Evolutionary conservation across 2,113 vertebrate genomes (phyloP).

Genomic region (Nycticryphes semicollaris): DNA sequence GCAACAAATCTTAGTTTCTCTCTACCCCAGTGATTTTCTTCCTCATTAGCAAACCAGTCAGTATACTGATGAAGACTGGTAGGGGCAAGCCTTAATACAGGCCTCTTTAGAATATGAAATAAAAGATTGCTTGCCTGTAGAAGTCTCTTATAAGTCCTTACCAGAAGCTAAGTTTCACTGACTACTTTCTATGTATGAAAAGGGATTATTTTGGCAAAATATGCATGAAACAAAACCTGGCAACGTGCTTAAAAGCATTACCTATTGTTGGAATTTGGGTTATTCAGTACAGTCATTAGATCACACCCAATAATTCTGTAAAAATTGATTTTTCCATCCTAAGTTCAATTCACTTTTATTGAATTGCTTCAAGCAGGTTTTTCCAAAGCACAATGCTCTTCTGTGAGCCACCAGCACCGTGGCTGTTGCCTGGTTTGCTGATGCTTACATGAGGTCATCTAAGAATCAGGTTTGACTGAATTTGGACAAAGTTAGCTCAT

Average conservation of each 20-base stretch:
- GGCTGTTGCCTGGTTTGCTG: background rate
- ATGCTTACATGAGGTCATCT: background rate
- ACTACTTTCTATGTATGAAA: background rate
- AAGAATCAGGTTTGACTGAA: background rate
- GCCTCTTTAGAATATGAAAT: background rate
- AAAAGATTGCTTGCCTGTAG: background rate
- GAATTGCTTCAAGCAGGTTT: conserved; percentile 27
- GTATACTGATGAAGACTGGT: background rate
- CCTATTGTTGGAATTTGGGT: conserved; percentile 35
- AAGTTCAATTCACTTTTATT: background rate
- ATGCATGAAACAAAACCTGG: conserved; percentile 8
- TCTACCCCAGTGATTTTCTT: conserved; percentile 22
- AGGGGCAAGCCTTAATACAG: background rate
- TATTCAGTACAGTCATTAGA: conserved; percentile 10
- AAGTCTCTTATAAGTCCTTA: background rate
- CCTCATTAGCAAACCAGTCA: background rate
- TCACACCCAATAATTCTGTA: conserved; percentile 49
- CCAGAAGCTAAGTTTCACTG: background rate
- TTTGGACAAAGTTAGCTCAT: background rate
- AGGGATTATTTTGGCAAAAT: conserved; percentile 3
- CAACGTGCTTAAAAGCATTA: conserved; percentile 31
- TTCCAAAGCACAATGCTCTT: conserved; percentile 27
- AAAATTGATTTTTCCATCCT: conserved; percentile 30
- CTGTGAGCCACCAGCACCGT: background rate
- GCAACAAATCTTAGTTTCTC: background rate